Evolutionary conservation across 2,113 vertebrate genomes (phyloP).

Genomic region (Oceanites oceanicus): DNA sequence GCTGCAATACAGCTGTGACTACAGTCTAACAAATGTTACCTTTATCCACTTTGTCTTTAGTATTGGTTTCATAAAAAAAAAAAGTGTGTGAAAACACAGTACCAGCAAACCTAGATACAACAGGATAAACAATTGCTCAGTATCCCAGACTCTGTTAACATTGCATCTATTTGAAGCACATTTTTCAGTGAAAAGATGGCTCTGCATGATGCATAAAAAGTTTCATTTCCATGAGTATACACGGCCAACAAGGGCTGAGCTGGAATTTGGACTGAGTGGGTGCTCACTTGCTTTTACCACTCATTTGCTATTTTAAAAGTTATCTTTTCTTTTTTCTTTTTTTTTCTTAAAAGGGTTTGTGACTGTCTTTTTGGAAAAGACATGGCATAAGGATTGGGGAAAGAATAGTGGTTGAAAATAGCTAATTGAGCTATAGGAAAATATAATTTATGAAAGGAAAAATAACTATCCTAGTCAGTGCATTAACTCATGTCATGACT

Average conservation of each 20-base stretch:
- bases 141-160: neutral
- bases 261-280: neutral
- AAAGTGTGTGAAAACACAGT: neutral
- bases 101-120: neutral
- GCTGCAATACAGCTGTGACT: neutral
- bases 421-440: neutral
- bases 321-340: neutral
- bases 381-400: neutral
- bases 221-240: neutral
- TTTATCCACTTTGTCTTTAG: neutral
- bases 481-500: slow-evolving; percentile 20
- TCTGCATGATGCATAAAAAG: neutral
- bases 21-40: neutral
- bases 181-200: neutral
- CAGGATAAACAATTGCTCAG: neutral
- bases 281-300: neutral
- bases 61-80: neutral
- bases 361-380: neutral
- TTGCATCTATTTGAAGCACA: neutral
- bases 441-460: slow-evolving; percentile 4
- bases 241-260: neutral
- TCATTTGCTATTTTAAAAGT: neutral
- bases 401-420: neutral
- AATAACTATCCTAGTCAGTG: neutral
- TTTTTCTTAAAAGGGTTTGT: neutral